These are phyloP conservation scores for Schizothorax lantsangensis DNA, from an alignment of 2,797 vertebrate species.

Conservation along the genomic window DNA sequence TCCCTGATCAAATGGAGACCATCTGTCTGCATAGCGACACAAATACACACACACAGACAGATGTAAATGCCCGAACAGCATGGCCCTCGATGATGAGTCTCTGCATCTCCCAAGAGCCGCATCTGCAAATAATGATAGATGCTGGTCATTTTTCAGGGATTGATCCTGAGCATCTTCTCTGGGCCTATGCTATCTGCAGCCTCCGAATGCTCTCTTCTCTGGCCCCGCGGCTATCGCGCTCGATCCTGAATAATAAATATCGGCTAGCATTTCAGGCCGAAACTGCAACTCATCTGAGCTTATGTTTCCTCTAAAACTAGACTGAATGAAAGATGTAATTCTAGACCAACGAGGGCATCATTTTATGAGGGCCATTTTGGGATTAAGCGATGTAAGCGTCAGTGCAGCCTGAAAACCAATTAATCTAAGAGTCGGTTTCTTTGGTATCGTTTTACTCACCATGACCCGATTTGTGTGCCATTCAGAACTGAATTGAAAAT, in stretches of 20 bases:
- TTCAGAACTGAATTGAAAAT: no score
- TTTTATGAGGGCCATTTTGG: slow-evolving; percentile 41
- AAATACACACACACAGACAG: slow-evolving; percentile 51
- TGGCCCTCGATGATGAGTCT: slow-evolving; percentile 55
- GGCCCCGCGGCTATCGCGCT: slow-evolving; percentile 11
- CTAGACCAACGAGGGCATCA: slow-evolving; percentile 4
- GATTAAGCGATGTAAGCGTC: slow-evolving; percentile 44
- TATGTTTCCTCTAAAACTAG: slow-evolving; percentile 44
- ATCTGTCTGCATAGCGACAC: slow-evolving; percentile 70
- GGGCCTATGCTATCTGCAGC: slow-evolving; percentile 54
- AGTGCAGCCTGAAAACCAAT: slow-evolving; percentile 36
- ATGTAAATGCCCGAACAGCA: slow-evolving; percentile 66
- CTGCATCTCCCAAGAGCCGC: slow-evolving; percentile 58
- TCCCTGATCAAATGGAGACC: slow-evolving; percentile 74
- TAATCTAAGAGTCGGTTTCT: slow-evolving; percentile 30
- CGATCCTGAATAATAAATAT: slow-evolving; percentile 46
- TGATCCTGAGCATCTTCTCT: slow-evolving; percentile 65
- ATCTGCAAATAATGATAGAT: slow-evolving; percentile 72
- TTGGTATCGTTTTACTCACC: slow-evolving; percentile 20
- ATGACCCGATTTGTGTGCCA: not conserved
- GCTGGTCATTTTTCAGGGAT: slow-evolving; percentile 63
- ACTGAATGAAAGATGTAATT: slow-evolving; percentile 28
- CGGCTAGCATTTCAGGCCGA: slow-evolving; percentile 50
- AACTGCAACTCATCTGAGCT: slow-evolving; percentile 49
- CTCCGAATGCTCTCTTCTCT: slow-evolving; percentile 32